A percentile compares a stretch with the other conserved stretches of the same genome.
Evolutionary conservation across 2,113 vertebrate genomes (phyloP).

Genomic region (Okapia johnstoni): DNA sequence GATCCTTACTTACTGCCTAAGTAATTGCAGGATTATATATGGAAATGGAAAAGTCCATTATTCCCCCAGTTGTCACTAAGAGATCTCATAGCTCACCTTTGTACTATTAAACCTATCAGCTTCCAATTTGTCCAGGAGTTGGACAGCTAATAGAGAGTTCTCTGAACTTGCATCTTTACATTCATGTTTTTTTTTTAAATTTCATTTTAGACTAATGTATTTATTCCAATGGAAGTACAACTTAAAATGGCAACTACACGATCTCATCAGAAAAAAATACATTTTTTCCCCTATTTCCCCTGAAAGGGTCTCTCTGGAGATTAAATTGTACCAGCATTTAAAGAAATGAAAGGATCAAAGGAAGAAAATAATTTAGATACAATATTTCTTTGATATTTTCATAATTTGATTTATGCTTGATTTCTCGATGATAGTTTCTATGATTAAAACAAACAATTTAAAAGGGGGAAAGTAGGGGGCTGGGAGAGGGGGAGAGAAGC

Average conservation of each 20-base stretch:
- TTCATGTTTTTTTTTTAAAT: neutral
- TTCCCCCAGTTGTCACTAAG: neutral
- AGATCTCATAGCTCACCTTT: neutral
- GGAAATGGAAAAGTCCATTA: neutral
- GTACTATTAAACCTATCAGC: neutral
- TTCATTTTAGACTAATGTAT: neutral
- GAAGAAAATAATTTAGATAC: neutral
- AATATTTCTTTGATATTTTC: conserved; percentile 2
- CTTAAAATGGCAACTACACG: neutral
- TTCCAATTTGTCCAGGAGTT: neutral
- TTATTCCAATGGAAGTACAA: neutral
- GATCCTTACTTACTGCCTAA: neutral
- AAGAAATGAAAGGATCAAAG: conserved; percentile 12
- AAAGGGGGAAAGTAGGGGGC: neutral
- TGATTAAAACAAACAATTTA: conserved; percentile 12
- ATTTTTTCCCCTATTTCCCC: neutral
- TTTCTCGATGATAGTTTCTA: neutral
- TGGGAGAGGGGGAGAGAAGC: neutral
- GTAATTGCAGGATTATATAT: neutral
- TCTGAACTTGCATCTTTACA: neutral
- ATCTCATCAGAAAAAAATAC: neutral
- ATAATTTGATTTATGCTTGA: conserved; percentile 24
- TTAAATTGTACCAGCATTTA: conserved; percentile 19
- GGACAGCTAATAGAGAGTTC: neutral
- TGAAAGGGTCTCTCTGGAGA: neutral